Base-by-base conservation (phyloP, 2,888 invertebrate species). In the Drosophila yooni region DNA sequence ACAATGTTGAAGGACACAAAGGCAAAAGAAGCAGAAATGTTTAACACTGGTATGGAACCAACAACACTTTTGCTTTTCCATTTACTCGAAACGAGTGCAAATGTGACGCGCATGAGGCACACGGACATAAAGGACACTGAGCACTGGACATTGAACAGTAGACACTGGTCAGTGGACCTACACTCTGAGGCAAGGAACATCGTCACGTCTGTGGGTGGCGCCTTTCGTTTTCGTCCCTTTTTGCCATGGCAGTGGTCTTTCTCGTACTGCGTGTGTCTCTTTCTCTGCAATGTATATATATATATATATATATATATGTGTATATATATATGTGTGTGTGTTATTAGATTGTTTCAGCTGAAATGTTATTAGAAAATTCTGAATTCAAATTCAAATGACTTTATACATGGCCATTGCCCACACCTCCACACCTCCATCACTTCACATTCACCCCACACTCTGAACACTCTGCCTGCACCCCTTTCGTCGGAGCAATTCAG, bases 381-480 rank as follows among this genome's bases (percentile, higher is more conserved):
- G 89, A 85, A 86, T 89, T 84, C 86, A 89, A 89, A 89, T 89
- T 86, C 83, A 90, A 91, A 91, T 91, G 88, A 90, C 90, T 90
- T 91, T 81, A 84, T 90, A 75, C 79, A 79, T 79, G 61, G 73
- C 63, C 65, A 52, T 70, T 70, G 59, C 50, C 43, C 33, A 11
- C 21, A 6, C 52, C 15, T 29, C 29, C 33, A 21, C 29, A 15
- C 15, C 15, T 15, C 13, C 50, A 21, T 21, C 13, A 46, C 21
- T 15, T 48, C 8, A 11, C 13, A 13, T 25, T 5, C 15, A 10
- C n/a, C 43, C 34, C n/a, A 40, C n/a, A 11, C 43, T 21, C 21
- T 6, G 1, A 13, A 56, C 51, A 25, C 36, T 57, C 54, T 25
- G 33, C 46, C 43, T 31, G 53, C 60, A 73, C 51, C 70, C 72